Evolutionary conservation across 2,113 vertebrate genomes (phyloP).

Genomic region (Atherinomorus stipes): DNA sequence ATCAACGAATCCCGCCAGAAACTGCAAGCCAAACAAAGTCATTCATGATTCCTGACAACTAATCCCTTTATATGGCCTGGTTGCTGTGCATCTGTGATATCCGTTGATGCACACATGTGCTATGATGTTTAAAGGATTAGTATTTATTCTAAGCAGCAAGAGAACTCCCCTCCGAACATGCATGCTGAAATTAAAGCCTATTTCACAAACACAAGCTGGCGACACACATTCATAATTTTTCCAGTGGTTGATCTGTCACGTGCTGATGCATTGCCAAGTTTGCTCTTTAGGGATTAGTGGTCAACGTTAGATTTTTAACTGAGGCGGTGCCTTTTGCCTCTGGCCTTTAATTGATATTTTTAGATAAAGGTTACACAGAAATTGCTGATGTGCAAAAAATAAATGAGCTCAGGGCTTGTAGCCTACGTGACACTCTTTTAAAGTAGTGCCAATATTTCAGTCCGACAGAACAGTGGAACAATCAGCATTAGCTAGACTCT

Average conservation of each 20-base stretch:
- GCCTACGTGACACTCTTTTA: slow-evolving; percentile 51
- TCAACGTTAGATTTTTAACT: slow-evolving; percentile 30
- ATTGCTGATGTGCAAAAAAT: slow-evolving; percentile 34
- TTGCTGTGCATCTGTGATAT: slow-evolving; percentile 44
- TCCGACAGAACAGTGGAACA: slow-evolving; percentile 18
- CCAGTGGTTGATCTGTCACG: slow-evolving; percentile 57
- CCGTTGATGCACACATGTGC: slow-evolving; percentile 63
- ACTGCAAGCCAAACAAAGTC: slow-evolving; percentile 54
- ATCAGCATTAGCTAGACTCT: slow-evolving; percentile 31
- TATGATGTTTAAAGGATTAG: slow-evolving; percentile 65
- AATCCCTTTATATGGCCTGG: slow-evolving; percentile 44
- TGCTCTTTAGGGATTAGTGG: slow-evolving; percentile 60
- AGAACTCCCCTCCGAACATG: slow-evolving; percentile 41
- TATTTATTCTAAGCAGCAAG: slow-evolving; percentile 38
- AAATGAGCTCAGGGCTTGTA: slow-evolving; percentile 29
- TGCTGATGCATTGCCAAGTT: slow-evolving; percentile 60
- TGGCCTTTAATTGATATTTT: slow-evolving; percentile 69
- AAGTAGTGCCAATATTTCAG: slow-evolving; percentile 46
- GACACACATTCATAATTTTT: slow-evolving; percentile 73
- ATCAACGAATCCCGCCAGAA: slow-evolving; percentile 33
- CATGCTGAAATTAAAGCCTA: slow-evolving; percentile 35
- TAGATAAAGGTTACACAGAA: slow-evolving; percentile 37
- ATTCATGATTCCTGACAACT: slow-evolving; percentile 68
- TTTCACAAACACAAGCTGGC: slow-evolving; percentile 56
- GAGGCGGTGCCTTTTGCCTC: slow-evolving; percentile 9